Base-by-base conservation (phyloP, 2,888 invertebrate genomes). In the Sminthurides aquaticus region DNA sequence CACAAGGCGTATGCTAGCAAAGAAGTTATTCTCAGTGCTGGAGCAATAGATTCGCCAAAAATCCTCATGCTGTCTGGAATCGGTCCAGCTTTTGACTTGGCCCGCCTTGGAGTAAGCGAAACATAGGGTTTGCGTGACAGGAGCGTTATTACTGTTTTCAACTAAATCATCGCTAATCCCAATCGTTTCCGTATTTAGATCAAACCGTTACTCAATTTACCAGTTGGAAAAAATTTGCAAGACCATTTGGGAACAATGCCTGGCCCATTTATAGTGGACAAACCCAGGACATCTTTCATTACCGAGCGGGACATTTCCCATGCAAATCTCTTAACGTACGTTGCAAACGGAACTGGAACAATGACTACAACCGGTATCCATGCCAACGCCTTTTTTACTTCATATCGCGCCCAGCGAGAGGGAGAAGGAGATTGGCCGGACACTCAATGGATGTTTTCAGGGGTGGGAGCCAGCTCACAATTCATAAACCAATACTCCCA, bases 161-260 rank as follows among this genome's bases (percentile, higher is more conserved):
- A 5, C 11, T 18, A 43, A 43, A 43, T 43, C 11, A 11, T 43
- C 11, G 18, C 43, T 11, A 43, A 43, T 43, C 18, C 18, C 8
- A 43, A 43, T 27, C 49, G 43, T n/a, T 24, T 11, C 22, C 29
- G 20, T 20, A 28, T 58, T 11, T 58, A 70, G 69, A 70, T 70
- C 18, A 68, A 68, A 49, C 69, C 70, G 8, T 56, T 68, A 25
- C 65, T 65, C 1, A 67, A 73, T 62, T 54, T 68, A 20, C 74
- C 74, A 22, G 74, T 74, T 1, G 74, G 74, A 15, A 62, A 67
- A 67, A 74, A 74, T 59, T 60, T 74, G 0, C 70, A 73, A 64
- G 73, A 73, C 57, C 73, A 73, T 54, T 67, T 73, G n/a, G 73
- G 73, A n/a, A 71, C 69, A 8, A 69, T 74, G 29, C 68, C 70